phyloP scores from a whole-genome alignment of 2,888 invertebrate species.

The Rhamphomyia laevipes region DNA sequence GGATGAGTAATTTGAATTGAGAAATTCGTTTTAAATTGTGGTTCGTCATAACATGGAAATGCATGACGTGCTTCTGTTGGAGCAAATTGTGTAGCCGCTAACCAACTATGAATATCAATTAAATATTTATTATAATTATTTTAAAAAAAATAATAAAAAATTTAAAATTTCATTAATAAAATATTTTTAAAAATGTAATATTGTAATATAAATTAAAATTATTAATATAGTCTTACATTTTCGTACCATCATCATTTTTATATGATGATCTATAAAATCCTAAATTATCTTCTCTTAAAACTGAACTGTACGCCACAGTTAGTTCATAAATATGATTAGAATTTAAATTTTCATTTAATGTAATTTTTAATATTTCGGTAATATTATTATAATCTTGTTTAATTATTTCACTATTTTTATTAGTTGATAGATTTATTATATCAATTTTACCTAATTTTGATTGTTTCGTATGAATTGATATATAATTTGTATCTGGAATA shows the following conservation, averaged over 20 bases:
- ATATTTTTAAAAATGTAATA: background rate
- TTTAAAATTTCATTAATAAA: background rate
- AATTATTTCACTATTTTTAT: no score
- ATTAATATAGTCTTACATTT: background rate
- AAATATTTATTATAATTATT: background rate
- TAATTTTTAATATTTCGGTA: background rate
- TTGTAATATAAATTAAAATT: slow-evolving; percentile 28
- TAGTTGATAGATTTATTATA: background rate
- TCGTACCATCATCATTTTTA: slow-evolving; percentile 11
- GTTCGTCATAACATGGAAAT: slow-evolving; percentile 65
- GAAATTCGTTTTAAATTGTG: slow-evolving; percentile 49
- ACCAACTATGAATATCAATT: slow-evolving; percentile 12
- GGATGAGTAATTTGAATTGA: slow-evolving; percentile 45
- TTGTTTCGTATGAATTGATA: slow-evolving; percentile 23
- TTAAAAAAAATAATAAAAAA: background rate
- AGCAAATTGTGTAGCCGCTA: slow-evolving; percentile 52
- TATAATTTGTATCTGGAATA: slow-evolving; percentile 32
- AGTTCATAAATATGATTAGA: slow-evolving; percentile 34
- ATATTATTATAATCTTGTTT: background rate
- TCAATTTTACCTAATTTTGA: slow-evolving; percentile 1
- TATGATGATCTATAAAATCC: slow-evolving; percentile 50
- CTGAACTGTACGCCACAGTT: slow-evolving; percentile 42
- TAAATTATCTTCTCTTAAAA: slow-evolving; percentile 45
- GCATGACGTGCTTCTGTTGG: slow-evolving; percentile 48
- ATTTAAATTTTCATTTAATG: background rate